Evolutionary conservation across 2,113 vertebrate species (phyloP).

Genomic region (Limnothrissa miodon): DNA sequence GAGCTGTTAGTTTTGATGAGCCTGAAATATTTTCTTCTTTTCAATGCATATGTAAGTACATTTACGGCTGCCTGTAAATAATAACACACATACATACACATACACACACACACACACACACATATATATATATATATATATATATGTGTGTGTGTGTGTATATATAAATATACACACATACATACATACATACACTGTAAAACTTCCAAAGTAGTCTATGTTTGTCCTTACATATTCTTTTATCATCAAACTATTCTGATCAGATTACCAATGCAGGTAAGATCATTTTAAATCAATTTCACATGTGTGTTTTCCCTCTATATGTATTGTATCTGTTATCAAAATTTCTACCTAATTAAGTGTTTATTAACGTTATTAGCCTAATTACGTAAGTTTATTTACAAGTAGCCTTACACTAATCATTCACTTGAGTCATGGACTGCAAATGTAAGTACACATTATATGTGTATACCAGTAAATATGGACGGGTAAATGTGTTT

Average conservation of each 20-base stretch:
- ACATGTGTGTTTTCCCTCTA: too few species aligned
- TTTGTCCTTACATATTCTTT: not conserved
- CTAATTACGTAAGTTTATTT: too few species aligned
- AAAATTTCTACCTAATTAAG: too few species aligned
- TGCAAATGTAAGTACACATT: not conserved
- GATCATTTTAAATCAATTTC: not conserved
- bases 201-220: not conserved
- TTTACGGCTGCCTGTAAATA: not conserved
- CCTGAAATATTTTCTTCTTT: not conserved
- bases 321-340: too few species aligned
- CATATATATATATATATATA: not conserved
- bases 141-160: too few species aligned
- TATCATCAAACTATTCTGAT: not conserved
- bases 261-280: conserved; percentile 8
- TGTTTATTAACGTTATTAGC: too few species aligned
- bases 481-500: not conserved
- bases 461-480: not conserved
- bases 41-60: not conserved
- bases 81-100: not conserved
- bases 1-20: not conserved
- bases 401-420: not conserved
- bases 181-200: not conserved
- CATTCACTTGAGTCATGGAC: not conserved
- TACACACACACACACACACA: not conserved
- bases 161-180: too few species aligned